Evolutionary conservation across 2,797 vertebrate genomes (phyloP).

Genomic region (Rhabdophis nuchalis): DNA sequence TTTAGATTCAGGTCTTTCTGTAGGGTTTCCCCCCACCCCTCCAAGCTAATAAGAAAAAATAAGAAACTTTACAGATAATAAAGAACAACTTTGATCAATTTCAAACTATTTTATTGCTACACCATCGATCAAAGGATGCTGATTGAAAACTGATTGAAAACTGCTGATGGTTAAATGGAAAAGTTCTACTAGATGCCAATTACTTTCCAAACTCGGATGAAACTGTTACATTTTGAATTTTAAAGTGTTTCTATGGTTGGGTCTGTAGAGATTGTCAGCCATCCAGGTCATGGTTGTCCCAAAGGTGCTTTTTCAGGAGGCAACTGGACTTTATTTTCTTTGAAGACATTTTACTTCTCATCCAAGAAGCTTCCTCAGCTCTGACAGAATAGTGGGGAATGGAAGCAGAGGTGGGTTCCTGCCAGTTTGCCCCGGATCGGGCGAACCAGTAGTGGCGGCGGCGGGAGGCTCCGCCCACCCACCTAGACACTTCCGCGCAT

Average conservation of each 20-base stretch:
- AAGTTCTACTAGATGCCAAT: background rate
- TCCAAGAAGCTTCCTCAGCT: too few species aligned
- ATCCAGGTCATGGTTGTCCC: too few species aligned
- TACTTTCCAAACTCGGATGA: background rate
- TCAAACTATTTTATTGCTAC: background rate
- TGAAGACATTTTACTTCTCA: too few species aligned
- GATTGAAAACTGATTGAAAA: background rate
- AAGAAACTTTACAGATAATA: background rate
- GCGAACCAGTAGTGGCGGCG: too few species aligned
- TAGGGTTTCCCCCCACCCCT: background rate
- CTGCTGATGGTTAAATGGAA: background rate
- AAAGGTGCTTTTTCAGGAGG: too few species aligned
- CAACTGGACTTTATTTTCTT: too few species aligned
- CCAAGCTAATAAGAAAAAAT: background rate
- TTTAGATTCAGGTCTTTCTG: constrained; percentile 1
- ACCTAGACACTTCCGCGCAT: too few species aligned
- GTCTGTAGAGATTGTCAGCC: too few species aligned
- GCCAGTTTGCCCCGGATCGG: too few species aligned
- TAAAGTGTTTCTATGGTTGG: background rate
- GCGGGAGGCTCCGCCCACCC: too few species aligned
- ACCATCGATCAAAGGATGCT: background rate
- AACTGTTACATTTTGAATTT: background rate
- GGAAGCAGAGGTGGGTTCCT: too few species aligned
- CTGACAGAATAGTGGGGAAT: too few species aligned
- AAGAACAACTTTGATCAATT: background rate